Base-by-base conservation (phyloP, 2,797 vertebrate genomes). In the Xyrichtys novacula region DNA sequence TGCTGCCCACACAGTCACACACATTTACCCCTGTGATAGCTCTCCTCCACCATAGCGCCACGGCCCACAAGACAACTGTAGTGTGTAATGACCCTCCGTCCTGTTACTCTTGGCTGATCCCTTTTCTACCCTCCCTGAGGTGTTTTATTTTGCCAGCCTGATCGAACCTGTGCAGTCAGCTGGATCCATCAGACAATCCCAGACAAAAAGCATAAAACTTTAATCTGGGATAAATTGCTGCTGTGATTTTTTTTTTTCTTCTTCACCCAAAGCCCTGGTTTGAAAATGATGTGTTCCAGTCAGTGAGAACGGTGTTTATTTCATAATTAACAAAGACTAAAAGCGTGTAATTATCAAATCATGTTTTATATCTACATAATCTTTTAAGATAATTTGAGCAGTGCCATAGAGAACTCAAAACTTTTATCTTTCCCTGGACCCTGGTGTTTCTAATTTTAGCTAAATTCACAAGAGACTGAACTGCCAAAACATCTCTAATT, bases 21-120 rank as follows among this genome's bases (percentile, higher is more conserved):
- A 67, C 16, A 17, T 49, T 67, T 54, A 40, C 60, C 26, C 71
- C 49, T 53, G 40, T 49, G 36, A 65, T 32, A 36, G 26, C 48
- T 34, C 66, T 65, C 50, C 36, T 28, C 54, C 36, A 20, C 65
- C 55, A 38, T 19, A 60, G 57, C 74, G 49, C 65, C 46, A 42
- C 4, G 15, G 65, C 58, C 82, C 72, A 79, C 70, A 70, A 77
- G 80, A 86, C 83, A 76, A 81, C 74, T 71, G 78, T 79, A 79
- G 57, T 85, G 87, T 77, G 79, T 83, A 86, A 88, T 87, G 80
- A 82, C 62, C 80, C 71, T 31, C 85, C 84, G 85, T 85, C 84
- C 82, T 72, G 63, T 64, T 84, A 83, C 89, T 86, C 74, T 80
- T 81, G 81, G 83, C 80, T 84, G 86, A 81, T 83, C 78, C 43